Evolutionary conservation across 2,113 vertebrate genomes (phyloP), one percentile per base, ranked within the genome.

Genomic region (Danio rerio): DNA sequence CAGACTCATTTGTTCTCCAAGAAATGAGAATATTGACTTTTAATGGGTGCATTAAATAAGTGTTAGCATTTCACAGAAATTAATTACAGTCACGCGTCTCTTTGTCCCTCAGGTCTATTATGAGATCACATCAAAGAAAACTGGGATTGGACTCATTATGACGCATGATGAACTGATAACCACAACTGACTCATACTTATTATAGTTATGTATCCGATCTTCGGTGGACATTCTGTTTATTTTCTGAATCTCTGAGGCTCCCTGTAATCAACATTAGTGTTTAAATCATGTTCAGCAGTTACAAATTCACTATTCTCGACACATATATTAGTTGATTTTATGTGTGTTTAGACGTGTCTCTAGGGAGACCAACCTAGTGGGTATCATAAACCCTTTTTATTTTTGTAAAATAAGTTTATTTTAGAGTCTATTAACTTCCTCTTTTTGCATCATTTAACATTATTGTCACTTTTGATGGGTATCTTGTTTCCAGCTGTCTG

Each of bases 231-330:
- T 43, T 42, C 31, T 53, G 31, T 71, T 21, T 21, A 31, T 71
- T 71, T 56, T 56, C 71, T 8, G 15, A 73, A 42, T 31, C 31
- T 31, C 31, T 21, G 42, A 66, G 40, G 16, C 43, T 59, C 5
- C 42, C 52, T 42, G 21, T 56, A 15, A 15, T 45, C 4, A 70
- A 11, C 66, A 69, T 47, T n/a, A 21, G 55, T 49, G 11, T n/a
- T 42, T 56, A 9, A 31, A 10, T 43, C 16, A 56, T 42, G 3
- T 16, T 21, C 12, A 56, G 53, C n/a, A 8, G 18, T 56, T 55
- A 84, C 70, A 61, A 83, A 12, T 84, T 88, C 63, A 83, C 81
- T 78, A 86, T 89, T 70, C 13, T 87, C 50, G 81, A 73, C n/a
- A n/a, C 84, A 31, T 31, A 53, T 84, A 86, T 69, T 82, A 85